Evolutionary conservation across 1,140 invertebrate species (phyloP), one percentile per base, ranked within the genome.

Genomic region (Zelostemma sp.): DNA sequence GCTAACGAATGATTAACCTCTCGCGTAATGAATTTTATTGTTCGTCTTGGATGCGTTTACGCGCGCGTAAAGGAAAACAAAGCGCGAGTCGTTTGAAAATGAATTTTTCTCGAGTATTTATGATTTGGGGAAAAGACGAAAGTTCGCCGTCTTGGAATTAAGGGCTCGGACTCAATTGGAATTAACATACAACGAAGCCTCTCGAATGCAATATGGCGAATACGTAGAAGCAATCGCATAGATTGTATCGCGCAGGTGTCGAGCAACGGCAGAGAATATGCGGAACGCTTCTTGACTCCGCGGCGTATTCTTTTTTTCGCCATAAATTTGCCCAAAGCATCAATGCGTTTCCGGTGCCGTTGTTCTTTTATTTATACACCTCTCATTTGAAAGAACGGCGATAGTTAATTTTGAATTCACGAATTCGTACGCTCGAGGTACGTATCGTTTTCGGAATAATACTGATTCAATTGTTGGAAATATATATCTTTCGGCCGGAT

Each of bases 151-250:
- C 64, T 72, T 62, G 65, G 65, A 72, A 72, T 72, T 72, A 72
- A 72, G 70, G 70, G 65, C 65, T 72, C 61, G 70, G 61, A 65
- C 70, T 68, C 70, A 72, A 72, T 72, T 72, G 65, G 70, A 72
- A 72, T 72, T 72, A 72, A 72, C 70, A 72, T 72, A 72, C 70
- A 72, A 72, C 70, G 70, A 72, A 72, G 70, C 70, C 70, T 68
- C 70, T 68, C 70, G 70, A 68, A 68, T 73, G 70, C 70, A 73
- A 73, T 73, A 73, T 73, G 70, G 70, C 65, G 70, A 73, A 72
- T 72, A 72, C 61, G 70, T 72, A 73, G 65, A 73, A 73, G 70
- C 70, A 68, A 73, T 46, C 43, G 43, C 43, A 46, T 73, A 72
- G 70, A 72, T 72, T 58, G 70, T 72, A 68, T 72, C 70, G 70